A percentile compares a stretch with the other conserved stretches of the same genome.
Conservation (phyloP, 1,140 invertebrate genomes). For the Aricia agestis region DNA sequence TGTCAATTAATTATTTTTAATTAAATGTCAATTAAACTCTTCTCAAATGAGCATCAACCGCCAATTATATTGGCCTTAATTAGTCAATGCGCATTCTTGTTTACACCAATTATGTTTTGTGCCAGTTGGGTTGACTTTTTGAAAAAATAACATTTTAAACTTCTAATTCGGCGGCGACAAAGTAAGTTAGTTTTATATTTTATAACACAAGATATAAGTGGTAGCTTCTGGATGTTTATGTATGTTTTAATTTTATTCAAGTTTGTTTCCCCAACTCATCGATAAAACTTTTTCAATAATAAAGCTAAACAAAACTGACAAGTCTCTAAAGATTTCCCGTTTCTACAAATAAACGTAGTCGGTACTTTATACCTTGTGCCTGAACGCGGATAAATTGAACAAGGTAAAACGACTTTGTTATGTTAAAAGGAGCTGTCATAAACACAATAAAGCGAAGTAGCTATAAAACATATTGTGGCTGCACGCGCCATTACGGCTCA, state of each 20-base stretch:
- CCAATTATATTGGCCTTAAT: not conserved
- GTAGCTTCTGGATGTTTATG: no score
- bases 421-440: not conserved
- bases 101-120: not conserved
- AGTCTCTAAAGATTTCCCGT: no score
- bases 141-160: no score
- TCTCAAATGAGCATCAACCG: not conserved
- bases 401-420: not conserved
- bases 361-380: not conserved
- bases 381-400: not conserved
- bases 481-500: not conserved
- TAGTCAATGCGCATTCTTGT: not conserved
- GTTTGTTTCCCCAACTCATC: no score
- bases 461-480: not conserved
- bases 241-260: no score
- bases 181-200: no score
- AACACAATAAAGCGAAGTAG: not conserved
- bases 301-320: no score
- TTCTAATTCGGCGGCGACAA: no score
- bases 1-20: not conserved
- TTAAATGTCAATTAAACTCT: not conserved
- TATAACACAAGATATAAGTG: no score
- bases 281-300: no score
- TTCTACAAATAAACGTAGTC: no score
- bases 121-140: no score